These are phyloP conservation scores for Heliangelus exortis DNA, from an alignment of 2,797 vertebrate genomes.

Conservation along the genomic window DNA sequence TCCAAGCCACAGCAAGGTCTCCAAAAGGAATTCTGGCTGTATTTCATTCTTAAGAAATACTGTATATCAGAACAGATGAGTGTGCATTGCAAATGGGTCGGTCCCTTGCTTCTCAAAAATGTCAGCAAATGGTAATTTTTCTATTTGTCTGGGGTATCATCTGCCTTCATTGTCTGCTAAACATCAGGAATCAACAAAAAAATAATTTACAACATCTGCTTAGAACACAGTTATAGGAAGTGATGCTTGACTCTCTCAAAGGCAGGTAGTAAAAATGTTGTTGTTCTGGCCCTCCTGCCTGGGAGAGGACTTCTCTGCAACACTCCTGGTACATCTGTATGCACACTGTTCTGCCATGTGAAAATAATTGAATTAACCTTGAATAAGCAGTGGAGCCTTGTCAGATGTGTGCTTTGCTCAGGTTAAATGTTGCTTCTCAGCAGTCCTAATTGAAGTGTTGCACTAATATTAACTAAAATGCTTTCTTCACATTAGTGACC, in stretches of 20 bases:
- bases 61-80: not conserved
- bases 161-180: not conserved
- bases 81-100: not conserved
- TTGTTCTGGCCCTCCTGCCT: not conserved
- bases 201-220: not conserved
- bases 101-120: not conserved
- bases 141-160: not conserved
- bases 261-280: not conserved
- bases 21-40: not conserved
- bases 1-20: not conserved
- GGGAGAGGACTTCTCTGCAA: not conserved
- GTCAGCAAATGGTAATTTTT: not conserved
- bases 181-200: not conserved
- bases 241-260: not conserved
- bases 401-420: not conserved
- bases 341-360: not conserved
- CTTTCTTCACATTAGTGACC: not conserved
- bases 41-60: not conserved
- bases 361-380: slow-evolving; percentile 18
- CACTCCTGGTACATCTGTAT: not conserved
- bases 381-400: not conserved
- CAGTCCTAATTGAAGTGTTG: not conserved
- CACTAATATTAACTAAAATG: not conserved
- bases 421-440: not conserved
- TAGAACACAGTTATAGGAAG: not conserved